Evolutionary conservation across 2,113 vertebrate species (phyloP).

Genomic region (Onychorhynchus coronatus): DNA sequence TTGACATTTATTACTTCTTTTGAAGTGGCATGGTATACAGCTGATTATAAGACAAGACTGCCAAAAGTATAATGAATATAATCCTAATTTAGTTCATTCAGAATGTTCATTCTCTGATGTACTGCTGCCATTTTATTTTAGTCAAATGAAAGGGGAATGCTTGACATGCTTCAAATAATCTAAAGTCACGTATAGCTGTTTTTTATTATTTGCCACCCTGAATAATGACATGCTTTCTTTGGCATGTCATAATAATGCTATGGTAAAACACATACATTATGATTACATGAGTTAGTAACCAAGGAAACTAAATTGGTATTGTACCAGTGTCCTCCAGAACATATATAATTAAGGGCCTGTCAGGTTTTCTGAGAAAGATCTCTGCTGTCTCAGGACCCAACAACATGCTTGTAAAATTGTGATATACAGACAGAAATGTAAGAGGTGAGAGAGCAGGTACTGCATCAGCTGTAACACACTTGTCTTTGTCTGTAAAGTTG

Average conservation of each 20-base stretch:
- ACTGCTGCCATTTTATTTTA: not conserved
- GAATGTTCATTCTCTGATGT: not conserved
- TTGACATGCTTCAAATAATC: not conserved
- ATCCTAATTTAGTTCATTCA: not conserved
- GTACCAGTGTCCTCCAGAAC: not conserved
- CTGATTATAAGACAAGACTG: not conserved
- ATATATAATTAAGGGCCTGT: conserved; percentile 44
- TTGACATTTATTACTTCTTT: not conserved
- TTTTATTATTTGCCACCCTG: not conserved
- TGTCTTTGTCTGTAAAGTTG: not conserved
- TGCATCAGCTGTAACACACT: not conserved
- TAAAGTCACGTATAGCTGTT: not conserved
- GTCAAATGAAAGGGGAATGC: not conserved
- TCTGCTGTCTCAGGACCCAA: not conserved
- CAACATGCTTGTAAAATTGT: conserved; percentile 2
- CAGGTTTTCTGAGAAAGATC: conserved; percentile 37
- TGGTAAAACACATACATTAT: conserved; percentile 12
- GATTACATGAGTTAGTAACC: conserved; percentile 38
- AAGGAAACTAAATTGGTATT: conserved; percentile 21
- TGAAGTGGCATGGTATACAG: not conserved
- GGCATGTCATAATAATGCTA: conserved; percentile 22
- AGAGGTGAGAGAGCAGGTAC: not conserved
- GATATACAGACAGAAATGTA: not conserved
- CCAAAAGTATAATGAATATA: not conserved
- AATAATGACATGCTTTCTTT: conserved; percentile 24